Conservation (phyloP, 2,797 vertebrate genomes). For the Calcarius lapponicus region DNA sequence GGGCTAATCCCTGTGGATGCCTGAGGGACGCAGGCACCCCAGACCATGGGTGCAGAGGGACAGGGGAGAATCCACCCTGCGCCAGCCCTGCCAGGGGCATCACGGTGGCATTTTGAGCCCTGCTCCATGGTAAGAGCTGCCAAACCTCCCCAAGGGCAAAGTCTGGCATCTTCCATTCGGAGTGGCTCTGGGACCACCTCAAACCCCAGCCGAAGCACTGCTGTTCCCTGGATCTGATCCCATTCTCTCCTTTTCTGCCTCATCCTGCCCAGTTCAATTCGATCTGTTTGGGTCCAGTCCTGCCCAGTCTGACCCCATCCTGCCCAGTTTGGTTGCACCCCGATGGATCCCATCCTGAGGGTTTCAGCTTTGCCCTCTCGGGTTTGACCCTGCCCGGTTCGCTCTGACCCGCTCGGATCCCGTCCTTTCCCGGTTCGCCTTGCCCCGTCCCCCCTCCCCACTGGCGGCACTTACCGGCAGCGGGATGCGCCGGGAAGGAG, state of each 20-base stretch:
- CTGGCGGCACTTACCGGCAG: background rate
- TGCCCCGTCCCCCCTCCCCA: background rate
- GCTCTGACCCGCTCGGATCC: fast-evolving
- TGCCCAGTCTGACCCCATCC: background rate
- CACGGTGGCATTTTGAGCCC: background rate
- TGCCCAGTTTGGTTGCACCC: background rate
- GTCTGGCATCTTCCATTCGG: too few species aligned
- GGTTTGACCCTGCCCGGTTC: background rate
- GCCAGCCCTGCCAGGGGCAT: background rate
- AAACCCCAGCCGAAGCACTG: fast-evolving
- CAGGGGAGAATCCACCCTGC: fast-evolving
- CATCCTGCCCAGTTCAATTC: background rate
- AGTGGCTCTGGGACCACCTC: background rate
- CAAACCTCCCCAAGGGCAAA: background rate
- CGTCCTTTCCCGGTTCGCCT: background rate
- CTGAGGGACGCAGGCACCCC: background rate
- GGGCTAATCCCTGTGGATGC: background rate
- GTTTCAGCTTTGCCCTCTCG: background rate
- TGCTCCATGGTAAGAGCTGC: fast-evolving
- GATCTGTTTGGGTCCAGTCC: background rate
- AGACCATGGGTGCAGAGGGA: background rate
- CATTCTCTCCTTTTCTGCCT: background rate
- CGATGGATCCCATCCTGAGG: fast-evolving
- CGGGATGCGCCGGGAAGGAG: background rate
- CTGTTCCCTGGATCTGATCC: background rate